phyloP scores from a whole-genome alignment of 1,140 invertebrate genomes.

The Drosophila sproati region DNA sequence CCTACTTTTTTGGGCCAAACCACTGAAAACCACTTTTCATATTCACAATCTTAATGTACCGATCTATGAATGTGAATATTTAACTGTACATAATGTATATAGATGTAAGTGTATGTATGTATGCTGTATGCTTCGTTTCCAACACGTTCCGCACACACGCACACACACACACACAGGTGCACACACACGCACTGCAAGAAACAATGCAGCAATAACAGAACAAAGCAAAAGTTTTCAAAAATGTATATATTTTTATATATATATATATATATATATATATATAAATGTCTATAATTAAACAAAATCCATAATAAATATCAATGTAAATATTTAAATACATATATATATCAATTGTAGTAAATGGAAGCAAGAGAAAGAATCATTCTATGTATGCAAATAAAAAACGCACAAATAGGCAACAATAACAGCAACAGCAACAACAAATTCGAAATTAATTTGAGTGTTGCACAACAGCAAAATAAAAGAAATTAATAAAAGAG shows the following conservation, averaged over 20 bases:
- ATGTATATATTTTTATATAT: constrained; percentile 16
- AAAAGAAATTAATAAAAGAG: constrained; percentile 37
- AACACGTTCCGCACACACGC: constrained; percentile 36
- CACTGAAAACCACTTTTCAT: neutral
- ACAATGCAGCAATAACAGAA: constrained; percentile 16
- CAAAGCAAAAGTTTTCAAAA: neutral
- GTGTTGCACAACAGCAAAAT: constrained; percentile 70
- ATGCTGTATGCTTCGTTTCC: constrained; percentile 32
- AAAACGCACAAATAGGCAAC: constrained; percentile 45
- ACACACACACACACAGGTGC: constrained; percentile 26
- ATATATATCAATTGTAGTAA: constrained; percentile 3
- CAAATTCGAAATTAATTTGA: constrained; percentile 75
- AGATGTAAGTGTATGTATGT: constrained; percentile 28
- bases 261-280: neutral
- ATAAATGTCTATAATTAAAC: constrained; percentile 7
- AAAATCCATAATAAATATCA: neutral
- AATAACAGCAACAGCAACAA: constrained; percentile 29
- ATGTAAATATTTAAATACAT: constrained; percentile 15
- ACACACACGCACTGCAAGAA: constrained; percentile 30
- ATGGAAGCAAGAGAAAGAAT: constrained; percentile 4
- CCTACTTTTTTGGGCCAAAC: constrained; percentile 34
- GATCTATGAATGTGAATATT: constrained; percentile 19
- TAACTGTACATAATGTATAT: constrained; percentile 39
- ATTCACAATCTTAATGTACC: constrained; percentile 35
- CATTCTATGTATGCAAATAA: constrained; percentile 68